A percentile compares a stretch with the other conserved stretches of the same genome.
These are phyloP conservation scores for Ecliptopera silaceata DNA, from an alignment of 2,888 invertebrate species.

Conservation along the genomic window DNA sequence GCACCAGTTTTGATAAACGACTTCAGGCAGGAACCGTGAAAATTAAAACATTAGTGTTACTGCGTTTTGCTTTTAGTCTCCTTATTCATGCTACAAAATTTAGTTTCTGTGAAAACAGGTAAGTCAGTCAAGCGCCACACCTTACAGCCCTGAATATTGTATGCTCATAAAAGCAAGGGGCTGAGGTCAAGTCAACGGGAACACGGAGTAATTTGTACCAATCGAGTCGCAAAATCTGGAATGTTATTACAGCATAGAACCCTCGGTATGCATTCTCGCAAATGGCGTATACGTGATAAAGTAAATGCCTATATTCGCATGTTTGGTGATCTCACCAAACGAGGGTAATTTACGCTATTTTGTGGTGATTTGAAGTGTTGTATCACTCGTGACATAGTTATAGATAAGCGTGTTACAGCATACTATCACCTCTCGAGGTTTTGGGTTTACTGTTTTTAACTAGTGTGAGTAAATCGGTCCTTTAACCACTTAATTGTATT, in stretches of 20 bases:
- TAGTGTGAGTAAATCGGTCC: no score
- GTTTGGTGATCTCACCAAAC: slow-evolving; percentile 6
- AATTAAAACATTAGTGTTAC: slow-evolving; percentile 3
- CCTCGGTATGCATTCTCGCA: slow-evolving; percentile 20
- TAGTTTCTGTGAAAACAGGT: neutral
- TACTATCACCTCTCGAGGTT: no score
- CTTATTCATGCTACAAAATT: neutral
- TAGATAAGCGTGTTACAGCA: neutral
- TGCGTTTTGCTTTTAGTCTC: neutral
- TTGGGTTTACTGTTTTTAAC: no score
- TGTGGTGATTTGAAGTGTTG: slow-evolving; percentile 1
- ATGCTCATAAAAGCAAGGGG: slow-evolving; percentile 31
- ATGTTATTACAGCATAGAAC: slow-evolving; percentile 29
- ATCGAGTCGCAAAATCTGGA: slow-evolving; percentile 35
- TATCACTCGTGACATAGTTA: neutral
- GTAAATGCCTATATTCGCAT: slow-evolving; percentile 15
- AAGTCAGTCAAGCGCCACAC: slow-evolving; percentile 22
- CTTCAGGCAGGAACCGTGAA: neutral
- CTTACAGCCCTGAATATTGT: slow-evolving; percentile 25
- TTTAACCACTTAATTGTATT: no score
- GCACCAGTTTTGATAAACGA: slow-evolving; percentile 6
- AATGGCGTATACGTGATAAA: slow-evolving; percentile 18
- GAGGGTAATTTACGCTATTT: neutral
- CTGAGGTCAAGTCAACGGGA: slow-evolving; percentile 26
- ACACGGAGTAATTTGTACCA: slow-evolving; percentile 27